Evolutionary conservation across 2,113 vertebrate species (phyloP).

Genomic region (Nansenia antarctica): DNA sequence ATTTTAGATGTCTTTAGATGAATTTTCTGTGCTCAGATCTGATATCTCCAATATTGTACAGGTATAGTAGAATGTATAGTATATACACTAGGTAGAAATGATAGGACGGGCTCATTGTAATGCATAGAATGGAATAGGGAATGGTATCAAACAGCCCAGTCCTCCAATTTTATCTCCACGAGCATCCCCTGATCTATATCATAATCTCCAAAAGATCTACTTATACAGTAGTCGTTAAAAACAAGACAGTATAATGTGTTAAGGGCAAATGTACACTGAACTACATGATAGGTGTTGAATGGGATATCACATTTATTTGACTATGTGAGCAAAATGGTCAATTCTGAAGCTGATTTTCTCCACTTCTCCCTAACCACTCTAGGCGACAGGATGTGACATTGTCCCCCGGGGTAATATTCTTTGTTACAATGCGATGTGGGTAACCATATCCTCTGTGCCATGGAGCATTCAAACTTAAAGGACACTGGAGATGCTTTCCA

Average conservation of each 20-base stretch:
- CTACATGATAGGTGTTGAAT: neutral
- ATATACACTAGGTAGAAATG: too few species aligned
- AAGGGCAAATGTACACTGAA: neutral
- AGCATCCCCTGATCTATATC: too few species aligned
- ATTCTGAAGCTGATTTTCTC: neutral
- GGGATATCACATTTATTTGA: neutral
- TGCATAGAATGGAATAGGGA: too few species aligned
- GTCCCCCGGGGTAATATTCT: constrained; percentile 9
- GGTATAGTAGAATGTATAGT: too few species aligned
- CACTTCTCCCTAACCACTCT: neutral
- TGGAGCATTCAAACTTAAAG: neutral
- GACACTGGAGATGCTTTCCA: neutral
- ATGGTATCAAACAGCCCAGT: too few species aligned
- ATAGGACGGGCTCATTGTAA: too few species aligned
- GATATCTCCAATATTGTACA: too few species aligned
- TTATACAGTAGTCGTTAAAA: too few species aligned
- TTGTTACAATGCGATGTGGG: neutral
- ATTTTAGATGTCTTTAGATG: constrained; percentile 50
- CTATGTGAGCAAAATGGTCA: neutral
- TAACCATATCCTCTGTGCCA: constrained; percentile 14
- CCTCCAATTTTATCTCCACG: too few species aligned
- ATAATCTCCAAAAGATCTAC: too few species aligned
- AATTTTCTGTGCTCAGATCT: too few species aligned
- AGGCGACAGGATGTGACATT: neutral
- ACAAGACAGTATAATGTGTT: neutral